Base-by-base conservation (phyloP, 2,888 invertebrate genomes). In the Drosophila multiciliata region DNA sequence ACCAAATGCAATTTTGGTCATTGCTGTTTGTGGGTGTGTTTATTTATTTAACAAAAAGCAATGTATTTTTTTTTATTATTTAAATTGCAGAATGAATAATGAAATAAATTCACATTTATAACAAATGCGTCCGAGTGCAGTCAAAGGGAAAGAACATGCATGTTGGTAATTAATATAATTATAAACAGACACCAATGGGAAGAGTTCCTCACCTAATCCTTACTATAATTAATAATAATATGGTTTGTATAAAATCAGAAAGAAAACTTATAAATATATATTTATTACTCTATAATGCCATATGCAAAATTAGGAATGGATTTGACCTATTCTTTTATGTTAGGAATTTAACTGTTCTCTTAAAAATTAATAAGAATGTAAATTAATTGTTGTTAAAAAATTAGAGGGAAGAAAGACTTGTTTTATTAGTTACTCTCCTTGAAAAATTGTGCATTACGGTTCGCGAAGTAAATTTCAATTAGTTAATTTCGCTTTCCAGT, bases 101-200 rank as follows among this genome's bases (percentile, higher is more conserved):
- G 23, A 23, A 45, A 15, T 23, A 3, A 4, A 2, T 15, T 45
- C 12, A 23, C 15, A 15, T 2, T 23, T 23, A 8, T 59, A 45
- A 45, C 23, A 66, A 66, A 66, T 66, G 49, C 54, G 48, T 36
- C 60, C 55, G 66, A 71, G 57, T 67, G 35, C 65, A 55, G 68
- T 48, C 62, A 72, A 50, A 49, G 57, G 49, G 45, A 45, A 1
- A 36, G 26, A 38, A 42, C 2, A 12, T 11, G 17, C 45, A 65
- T 23, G 58, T 57, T 52, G 60, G 55, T 63, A 72, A 78, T 76
- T 76, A 76, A 73, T 73, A 69, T 55, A 45, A 60, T 55, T 35
- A 57, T 64, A 36, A 36, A 63, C 49, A 36, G 53, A 49, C 42
- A 40, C 38, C 52, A 58, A 49, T 20, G 33, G 32, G 33, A 49